Evolutionary conservation across 2,888 invertebrate species (phyloP).

Genomic region (Drosophila mercatorum): DNA sequence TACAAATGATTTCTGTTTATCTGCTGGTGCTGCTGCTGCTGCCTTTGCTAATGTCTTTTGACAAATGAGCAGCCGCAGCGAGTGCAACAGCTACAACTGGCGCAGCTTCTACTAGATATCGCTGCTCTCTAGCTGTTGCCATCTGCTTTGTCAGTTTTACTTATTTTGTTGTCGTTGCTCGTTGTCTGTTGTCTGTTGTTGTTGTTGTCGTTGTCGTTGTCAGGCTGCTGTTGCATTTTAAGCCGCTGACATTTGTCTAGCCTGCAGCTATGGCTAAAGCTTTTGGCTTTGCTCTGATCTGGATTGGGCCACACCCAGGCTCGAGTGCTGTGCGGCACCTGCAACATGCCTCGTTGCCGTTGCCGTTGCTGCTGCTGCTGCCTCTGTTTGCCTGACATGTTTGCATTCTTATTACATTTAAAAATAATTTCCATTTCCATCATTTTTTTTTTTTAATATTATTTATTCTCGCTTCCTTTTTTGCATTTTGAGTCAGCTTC

Average conservation of each 20-base stretch:
- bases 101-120: not conserved
- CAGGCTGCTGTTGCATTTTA: slow-evolving; percentile 46
- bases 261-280: slow-evolving; percentile 14
- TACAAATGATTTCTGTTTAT: slow-evolving; percentile 51
- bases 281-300: slow-evolving; percentile 45
- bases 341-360: slow-evolving; percentile 21
- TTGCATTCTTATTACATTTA: slow-evolving; percentile 61
- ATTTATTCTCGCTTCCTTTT: slow-evolving; percentile 32
- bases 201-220: slow-evolving; percentile 18
- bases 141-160: slow-evolving; percentile 42
- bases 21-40: slow-evolving; percentile 21
- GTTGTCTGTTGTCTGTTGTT: not conserved
- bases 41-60: slow-evolving; percentile 60
- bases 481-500: slow-evolving; percentile 55
- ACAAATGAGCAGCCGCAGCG: slow-evolving; percentile 68
- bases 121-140: slow-evolving; percentile 14
- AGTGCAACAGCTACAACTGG: slow-evolving; percentile 32
- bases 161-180: slow-evolving; percentile 41
- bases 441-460: slow-evolving; percentile 4
- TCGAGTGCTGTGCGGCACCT: slow-evolving; percentile 36
- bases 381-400: slow-evolving; percentile 39
- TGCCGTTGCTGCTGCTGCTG: not conserved
- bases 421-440: slow-evolving; percentile 46
- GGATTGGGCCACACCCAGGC: slow-evolving; percentile 55
- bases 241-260: slow-evolving; percentile 66